phyloP scores from a whole-genome alignment of 2,888 invertebrate species.

The Scelioninae gen. 2 region DNA sequence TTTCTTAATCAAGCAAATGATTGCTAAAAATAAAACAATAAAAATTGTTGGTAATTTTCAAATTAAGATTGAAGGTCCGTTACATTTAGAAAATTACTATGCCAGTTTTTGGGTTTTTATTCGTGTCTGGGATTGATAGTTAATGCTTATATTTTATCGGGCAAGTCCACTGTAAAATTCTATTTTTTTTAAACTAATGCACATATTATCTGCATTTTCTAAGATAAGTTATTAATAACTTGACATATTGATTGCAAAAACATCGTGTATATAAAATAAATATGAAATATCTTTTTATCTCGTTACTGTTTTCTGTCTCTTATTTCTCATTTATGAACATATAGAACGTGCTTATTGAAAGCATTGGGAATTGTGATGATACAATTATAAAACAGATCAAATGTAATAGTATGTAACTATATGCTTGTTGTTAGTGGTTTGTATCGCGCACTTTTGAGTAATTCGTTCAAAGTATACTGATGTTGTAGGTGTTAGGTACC shows the following conservation, averaged over 20 bases:
- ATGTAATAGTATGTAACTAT: slow-evolving; percentile 19
- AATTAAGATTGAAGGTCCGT: too few species aligned
- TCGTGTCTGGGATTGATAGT: background rate
- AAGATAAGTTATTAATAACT: slow-evolving; percentile 12
- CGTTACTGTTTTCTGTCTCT: background rate
- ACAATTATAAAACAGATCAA: slow-evolving; percentile 28
- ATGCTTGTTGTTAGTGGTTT: slow-evolving; percentile 11
- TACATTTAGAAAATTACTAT: background rate
- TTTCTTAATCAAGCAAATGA: background rate
- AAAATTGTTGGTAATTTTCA: too few species aligned
- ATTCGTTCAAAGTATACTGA: slow-evolving; percentile 64
- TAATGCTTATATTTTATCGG: slow-evolving; percentile 5
- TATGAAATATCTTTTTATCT: slow-evolving; percentile 3
- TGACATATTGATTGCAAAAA: slow-evolving; percentile 8
- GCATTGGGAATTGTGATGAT: slow-evolving; percentile 14
- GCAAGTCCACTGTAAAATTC: slow-evolving; percentile 41
- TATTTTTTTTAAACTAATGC: background rate
- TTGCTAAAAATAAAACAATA: background rate
- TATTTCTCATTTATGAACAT: slow-evolving; percentile 3
- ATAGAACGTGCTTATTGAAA: slow-evolving; percentile 8
- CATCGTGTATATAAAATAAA: slow-evolving; percentile 48
- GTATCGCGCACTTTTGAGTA: slow-evolving; percentile 53
- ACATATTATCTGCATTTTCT: slow-evolving; percentile 4
- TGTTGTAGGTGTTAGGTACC: slow-evolving; percentile 65
- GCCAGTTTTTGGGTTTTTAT: background rate